A percentile compares a stretch with the other conserved stretches of the same genome.
phyloP scores from a whole-genome alignment of 2,888 invertebrate genomes.

The Erannis defoliaria region DNA sequence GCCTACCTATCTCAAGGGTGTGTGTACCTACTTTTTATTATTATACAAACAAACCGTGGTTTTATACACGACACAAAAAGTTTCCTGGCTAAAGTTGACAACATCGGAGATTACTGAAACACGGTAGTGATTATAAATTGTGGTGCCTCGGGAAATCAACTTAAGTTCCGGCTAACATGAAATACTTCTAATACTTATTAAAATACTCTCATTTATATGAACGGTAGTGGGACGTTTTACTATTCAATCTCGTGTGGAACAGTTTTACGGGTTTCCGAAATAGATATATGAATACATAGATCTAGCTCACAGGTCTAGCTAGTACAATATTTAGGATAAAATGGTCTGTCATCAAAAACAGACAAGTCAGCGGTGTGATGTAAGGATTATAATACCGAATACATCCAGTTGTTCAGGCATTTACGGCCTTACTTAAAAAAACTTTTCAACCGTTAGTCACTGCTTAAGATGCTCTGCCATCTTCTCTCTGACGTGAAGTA shows the following conservation, averaged over 20 bases:
- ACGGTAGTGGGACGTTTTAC: conserved; percentile 58
- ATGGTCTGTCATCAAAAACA: no score
- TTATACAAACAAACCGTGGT: background rate
- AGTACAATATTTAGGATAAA: no score
- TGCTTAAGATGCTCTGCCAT: no score
- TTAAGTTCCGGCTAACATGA: conserved; percentile 71
- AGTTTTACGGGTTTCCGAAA: conserved; percentile 46
- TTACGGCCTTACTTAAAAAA: no score
- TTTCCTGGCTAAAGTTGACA: conserved; percentile 40
- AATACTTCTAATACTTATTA: conserved; percentile 68
- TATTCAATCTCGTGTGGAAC: conserved; percentile 59
- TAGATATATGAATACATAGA: background rate
- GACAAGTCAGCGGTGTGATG: no score
- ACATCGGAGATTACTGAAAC: conserved; percentile 65
- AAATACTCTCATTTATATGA: conserved; percentile 67
- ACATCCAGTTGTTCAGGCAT: no score
- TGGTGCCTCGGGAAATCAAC: conserved; percentile 73
- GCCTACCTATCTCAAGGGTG: no score
- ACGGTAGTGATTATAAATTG: conserved; percentile 74
- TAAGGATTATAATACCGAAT: no score
- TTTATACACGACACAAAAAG: conserved; percentile 3
- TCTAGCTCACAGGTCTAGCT: no score
- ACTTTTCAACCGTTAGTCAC: no score
- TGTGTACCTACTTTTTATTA: no score
- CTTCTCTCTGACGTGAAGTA: no score